Percentiles rank a stretch among this genome's conserved stretches.
Evolutionary conservation across 2,113 vertebrate species (phyloP).

Genomic region (Lepus europaeus): DNA sequence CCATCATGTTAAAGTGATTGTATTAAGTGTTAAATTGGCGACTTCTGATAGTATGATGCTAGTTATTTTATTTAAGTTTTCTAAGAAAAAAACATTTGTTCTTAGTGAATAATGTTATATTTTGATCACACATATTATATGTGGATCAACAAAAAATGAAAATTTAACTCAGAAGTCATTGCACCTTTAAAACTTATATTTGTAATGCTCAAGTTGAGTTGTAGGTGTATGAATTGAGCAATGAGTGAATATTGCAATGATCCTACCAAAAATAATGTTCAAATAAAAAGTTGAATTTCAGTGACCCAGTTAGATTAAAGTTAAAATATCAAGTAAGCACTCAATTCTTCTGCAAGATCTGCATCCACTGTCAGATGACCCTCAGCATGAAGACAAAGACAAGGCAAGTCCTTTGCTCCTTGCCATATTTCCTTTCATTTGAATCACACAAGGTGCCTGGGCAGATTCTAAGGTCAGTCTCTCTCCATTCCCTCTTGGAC

Average conservation of each 20-base stretch:
- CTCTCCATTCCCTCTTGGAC: background rate
- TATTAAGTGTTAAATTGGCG: too few relatives aligned
- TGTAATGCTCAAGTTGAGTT: constrained; percentile 55
- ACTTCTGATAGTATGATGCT: background rate
- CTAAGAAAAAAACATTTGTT: constrained; percentile 20
- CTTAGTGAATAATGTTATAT: constrained; percentile 9
- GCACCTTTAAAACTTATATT: constrained; percentile 51
- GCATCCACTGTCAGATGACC: background rate
- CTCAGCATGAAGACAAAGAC: background rate
- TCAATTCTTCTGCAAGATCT: constrained; percentile 43
- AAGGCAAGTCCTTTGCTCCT: background rate
- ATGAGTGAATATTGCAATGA: constrained; percentile 32
- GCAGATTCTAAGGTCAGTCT: background rate
- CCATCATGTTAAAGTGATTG: too few relatives aligned
- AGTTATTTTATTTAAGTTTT: background rate
- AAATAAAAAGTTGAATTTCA: constrained; percentile 58
- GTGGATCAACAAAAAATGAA: background rate
- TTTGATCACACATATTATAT: background rate
- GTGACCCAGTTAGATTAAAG: constrained; percentile 50
- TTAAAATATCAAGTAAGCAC: constrained; percentile 48
- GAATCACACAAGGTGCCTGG: background rate
- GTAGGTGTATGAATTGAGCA: constrained; percentile 29
- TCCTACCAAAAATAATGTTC: constrained; percentile 60
- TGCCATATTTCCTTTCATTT: background rate
- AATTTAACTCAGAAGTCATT: constrained; percentile 55